Conservation (phyloP, 2,888 invertebrate genomes). For the Antitype chi region DNA sequence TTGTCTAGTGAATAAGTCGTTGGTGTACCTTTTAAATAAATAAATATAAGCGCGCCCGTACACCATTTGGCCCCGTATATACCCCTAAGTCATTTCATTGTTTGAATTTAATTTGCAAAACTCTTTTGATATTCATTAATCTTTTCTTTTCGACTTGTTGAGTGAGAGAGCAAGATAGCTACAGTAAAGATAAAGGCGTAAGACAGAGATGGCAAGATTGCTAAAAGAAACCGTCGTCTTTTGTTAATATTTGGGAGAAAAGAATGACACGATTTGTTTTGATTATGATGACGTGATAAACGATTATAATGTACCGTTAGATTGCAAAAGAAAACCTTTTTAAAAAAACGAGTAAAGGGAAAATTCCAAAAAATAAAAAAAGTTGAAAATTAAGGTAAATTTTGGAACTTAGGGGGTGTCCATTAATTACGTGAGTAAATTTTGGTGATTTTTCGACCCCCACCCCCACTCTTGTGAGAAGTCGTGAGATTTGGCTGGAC, state of each 20-base stretch:
- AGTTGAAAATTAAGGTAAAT: too few species aligned
- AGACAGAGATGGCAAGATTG: constrained; percentile 8
- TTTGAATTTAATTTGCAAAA: constrained; percentile 77
- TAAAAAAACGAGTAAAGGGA: too few species aligned
- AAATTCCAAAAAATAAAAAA: too few species aligned
- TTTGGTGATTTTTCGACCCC: too few species aligned
- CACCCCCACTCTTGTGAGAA: too few species aligned
- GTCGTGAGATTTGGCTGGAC: too few species aligned
- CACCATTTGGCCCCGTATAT: constrained; percentile 13
- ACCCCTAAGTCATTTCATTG: constrained; percentile 53
- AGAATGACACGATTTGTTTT: constrained; percentile 37
- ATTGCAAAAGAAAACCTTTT: background rate
- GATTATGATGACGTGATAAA: constrained; percentile 25
- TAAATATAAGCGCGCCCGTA: background rate
- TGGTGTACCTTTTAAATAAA: too few species aligned
- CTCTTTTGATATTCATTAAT: constrained; percentile 77
- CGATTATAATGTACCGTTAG: background rate
- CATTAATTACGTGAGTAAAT: too few species aligned
- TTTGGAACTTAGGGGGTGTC: too few species aligned
- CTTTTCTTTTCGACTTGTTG: constrained; percentile 71
- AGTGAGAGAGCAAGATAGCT: constrained; percentile 30
- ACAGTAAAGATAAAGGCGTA: background rate
- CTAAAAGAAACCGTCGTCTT: background rate
- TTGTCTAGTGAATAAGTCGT: too few species aligned
- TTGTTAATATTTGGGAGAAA: background rate